These are phyloP conservation scores for Tipula unca DNA, from an alignment of 2,888 invertebrate genomes.

Conservation along the genomic window DNA sequence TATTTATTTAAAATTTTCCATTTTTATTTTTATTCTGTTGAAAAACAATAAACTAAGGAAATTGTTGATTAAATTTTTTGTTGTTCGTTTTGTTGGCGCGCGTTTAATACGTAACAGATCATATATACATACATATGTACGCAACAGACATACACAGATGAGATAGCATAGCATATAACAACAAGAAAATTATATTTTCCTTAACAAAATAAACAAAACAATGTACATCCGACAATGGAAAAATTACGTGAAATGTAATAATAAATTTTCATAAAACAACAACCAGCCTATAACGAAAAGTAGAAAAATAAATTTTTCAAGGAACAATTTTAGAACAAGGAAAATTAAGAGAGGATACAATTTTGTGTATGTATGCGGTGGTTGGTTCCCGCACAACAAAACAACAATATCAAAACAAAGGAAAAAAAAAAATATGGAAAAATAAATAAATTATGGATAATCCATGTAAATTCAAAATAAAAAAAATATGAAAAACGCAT, in stretches of 20 bases:
- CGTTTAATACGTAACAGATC: not conserved
- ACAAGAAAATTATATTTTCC: not conserved
- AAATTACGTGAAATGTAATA: constrained; percentile 8
- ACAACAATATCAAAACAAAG: not conserved
- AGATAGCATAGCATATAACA: not conserved
- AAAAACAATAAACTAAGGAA: constrained; percentile 2
- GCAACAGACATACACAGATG: not conserved
- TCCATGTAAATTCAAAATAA: not conserved
- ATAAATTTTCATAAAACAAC: not conserved
- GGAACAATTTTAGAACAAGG: not conserved
- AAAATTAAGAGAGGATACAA: not conserved
- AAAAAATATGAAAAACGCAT: not conserved
- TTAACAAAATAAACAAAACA: constrained; percentile 4
- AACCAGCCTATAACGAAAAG: not conserved
- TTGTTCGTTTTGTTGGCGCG: not conserved
- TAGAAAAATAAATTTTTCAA: not conserved
- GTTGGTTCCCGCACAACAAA: not conserved
- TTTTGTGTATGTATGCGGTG: not conserved
- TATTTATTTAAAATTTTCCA: not conserved
- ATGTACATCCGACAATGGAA: constrained; percentile 14
- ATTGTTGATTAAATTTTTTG: not conserved
- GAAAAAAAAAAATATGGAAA: not conserved
- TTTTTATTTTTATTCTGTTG: not conserved
- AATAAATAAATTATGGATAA: constrained; percentile 14
- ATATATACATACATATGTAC: not conserved